Percentiles rank a stretch among this genome's conserved stretches.
These are phyloP conservation scores for Eleutherodactylus coqui DNA, from an alignment of 2,797 vertebrate species.

Conservation along the genomic window DNA sequence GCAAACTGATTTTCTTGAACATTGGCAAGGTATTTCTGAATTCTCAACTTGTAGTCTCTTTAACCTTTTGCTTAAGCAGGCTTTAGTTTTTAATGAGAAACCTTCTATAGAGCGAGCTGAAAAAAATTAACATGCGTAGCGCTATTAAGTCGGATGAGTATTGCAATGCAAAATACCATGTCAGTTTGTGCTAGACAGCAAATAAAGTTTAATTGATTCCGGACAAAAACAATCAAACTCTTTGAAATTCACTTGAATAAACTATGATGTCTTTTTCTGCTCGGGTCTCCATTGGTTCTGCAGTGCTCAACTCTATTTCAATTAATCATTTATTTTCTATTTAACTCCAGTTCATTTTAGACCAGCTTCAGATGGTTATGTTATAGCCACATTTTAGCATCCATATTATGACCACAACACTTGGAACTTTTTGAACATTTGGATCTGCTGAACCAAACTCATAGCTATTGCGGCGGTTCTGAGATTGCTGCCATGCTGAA, in stretches of 20 bases:
- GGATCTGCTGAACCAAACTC: too few relatives aligned
- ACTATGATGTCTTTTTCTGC: background rate
- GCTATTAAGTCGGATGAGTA: background rate
- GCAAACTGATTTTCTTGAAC: background rate
- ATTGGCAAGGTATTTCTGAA: slow-evolving; percentile 7
- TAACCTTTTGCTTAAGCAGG: slow-evolving; percentile 22
- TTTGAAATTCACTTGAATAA: background rate
- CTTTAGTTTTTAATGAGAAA: slow-evolving; percentile 32
- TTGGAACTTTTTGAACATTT: too few relatives aligned
- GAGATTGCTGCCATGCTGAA: too few relatives aligned
- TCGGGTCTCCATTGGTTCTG: background rate
- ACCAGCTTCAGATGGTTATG: too few relatives aligned
- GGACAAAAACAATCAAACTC: background rate
- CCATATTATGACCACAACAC: too few relatives aligned
- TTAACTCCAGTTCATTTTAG: too few relatives aligned
- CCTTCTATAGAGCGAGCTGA: background rate
- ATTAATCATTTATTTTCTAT: too few relatives aligned
- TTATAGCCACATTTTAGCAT: too few relatives aligned
- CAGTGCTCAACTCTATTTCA: too few relatives aligned
- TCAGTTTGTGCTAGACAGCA: background rate
- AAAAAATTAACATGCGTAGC: background rate
- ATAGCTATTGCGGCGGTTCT: too few relatives aligned
- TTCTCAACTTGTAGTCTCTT: slow-evolving; percentile 21
- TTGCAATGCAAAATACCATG: background rate
- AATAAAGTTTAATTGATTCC: background rate